phyloP scores from a whole-genome alignment of 2,113 vertebrate genomes.

The Mirounga angustirostris region DNA sequence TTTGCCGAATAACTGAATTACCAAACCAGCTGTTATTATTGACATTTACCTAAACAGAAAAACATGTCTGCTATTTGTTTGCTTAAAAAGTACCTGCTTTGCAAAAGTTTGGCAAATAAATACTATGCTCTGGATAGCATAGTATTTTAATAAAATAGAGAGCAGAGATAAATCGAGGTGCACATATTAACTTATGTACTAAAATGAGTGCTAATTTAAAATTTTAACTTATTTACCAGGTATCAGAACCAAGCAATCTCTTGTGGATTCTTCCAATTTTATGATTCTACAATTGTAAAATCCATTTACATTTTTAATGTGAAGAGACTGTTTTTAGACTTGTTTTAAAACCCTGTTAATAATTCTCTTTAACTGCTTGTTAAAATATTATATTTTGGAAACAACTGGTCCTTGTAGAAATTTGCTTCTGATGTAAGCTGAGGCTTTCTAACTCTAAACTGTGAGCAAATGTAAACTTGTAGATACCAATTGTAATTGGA shows the following conservation, averaged over 20 bases:
- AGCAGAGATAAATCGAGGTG: slow-evolving; percentile 11
- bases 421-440: slow-evolving; percentile 41
- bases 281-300: slow-evolving; percentile 54
- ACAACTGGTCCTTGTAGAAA: slow-evolving; percentile 31
- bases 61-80: slow-evolving; percentile 80
- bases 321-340: slow-evolving; percentile 51
- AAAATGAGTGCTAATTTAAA: slow-evolving; percentile 45
- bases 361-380: slow-evolving; percentile 33
- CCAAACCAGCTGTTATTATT: slow-evolving; percentile 81
- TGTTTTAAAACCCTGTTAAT: slow-evolving; percentile 47
- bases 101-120: slow-evolving; percentile 65
- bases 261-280: slow-evolving; percentile 18
- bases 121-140: slow-evolving; percentile 47
- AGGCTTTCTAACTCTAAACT: slow-evolving; percentile 9
- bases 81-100: slow-evolving; percentile 76
- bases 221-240: slow-evolving; percentile 26
- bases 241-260: neutral
- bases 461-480: slow-evolving; percentile 8
- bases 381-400: slow-evolving; percentile 63
- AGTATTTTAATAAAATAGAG: slow-evolving; percentile 60
- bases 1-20: slow-evolving; percentile 80
- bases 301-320: slow-evolving; percentile 66
- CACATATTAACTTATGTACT: neutral
- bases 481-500: neutral
- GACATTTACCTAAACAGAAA: slow-evolving; percentile 84